These are phyloP conservation scores for Nomada fucata DNA, from an alignment of 2,888 invertebrate species.

Conservation along the genomic window DNA sequence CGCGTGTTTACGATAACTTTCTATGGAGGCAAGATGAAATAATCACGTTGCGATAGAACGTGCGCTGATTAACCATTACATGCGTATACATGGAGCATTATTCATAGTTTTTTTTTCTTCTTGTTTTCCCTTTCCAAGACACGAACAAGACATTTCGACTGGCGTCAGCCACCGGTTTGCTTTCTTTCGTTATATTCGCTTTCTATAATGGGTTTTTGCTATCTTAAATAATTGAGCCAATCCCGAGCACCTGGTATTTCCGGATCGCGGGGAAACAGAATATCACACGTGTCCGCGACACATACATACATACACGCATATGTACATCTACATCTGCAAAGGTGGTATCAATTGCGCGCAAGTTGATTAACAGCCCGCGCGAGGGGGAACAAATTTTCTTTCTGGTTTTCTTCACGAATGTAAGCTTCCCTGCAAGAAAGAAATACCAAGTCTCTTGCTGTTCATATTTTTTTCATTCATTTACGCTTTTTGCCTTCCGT, in stretches of 20 bases:
- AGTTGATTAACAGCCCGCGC: background rate
- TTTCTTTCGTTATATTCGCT: slow-evolving; percentile 44
- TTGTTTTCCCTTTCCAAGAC: slow-evolving; percentile 58
- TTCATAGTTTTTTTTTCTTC: slow-evolving; percentile 22
- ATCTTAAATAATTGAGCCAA: slow-evolving; percentile 80
- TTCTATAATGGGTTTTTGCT: slow-evolving; percentile 63
- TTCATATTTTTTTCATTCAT: slow-evolving; percentile 48
- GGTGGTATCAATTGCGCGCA: slow-evolving; percentile 8
- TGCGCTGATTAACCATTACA: slow-evolving; percentile 67
- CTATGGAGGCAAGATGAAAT: slow-evolving; percentile 81
- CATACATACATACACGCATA: slow-evolving; percentile 29
- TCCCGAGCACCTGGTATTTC: slow-evolving; percentile 72
- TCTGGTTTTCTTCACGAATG: slow-evolving; percentile 3
- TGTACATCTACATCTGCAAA: slow-evolving; percentile 28
- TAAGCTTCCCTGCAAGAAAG: slow-evolving; percentile 50
- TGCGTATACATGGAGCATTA: slow-evolving; percentile 66
- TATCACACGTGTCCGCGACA: slow-evolving; percentile 57
- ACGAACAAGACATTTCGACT: slow-evolving; percentile 71
- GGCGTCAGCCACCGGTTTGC: slow-evolving; percentile 75
- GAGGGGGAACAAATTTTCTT: background rate
- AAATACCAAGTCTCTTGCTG: slow-evolving; percentile 62
- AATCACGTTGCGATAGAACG: slow-evolving; percentile 65
- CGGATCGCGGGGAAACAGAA: slow-evolving; percentile 57
- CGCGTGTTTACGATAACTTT: slow-evolving; percentile 75
- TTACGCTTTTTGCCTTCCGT: slow-evolving; percentile 37